A percentile compares a stretch with the other conserved stretches of the same genome.
These are phyloP conservation scores for Calyptommatus sinebrachiatus DNA, from an alignment of 2,113 vertebrate genomes.

Conservation along the genomic window DNA sequence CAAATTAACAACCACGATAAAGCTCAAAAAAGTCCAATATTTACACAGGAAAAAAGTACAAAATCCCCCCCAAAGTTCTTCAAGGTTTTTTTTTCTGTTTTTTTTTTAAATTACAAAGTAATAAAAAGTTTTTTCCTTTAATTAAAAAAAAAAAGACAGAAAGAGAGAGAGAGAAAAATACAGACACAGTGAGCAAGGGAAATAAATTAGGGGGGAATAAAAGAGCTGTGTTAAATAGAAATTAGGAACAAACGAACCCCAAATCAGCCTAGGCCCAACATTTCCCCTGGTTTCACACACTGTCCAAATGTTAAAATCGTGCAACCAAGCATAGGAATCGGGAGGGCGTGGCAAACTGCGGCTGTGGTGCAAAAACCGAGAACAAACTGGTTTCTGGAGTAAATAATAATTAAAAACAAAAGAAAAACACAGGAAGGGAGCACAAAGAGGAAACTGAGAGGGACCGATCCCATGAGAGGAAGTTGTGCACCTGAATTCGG, in stretches of 20 bases:
- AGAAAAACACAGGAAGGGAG: conserved; percentile 36
- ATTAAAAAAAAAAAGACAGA: too few relatives aligned
- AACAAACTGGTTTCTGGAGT: conserved; percentile 49
- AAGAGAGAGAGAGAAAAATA: conserved; percentile 50
- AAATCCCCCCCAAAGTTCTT: conserved; percentile 84
- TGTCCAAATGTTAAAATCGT: conserved; percentile 47
- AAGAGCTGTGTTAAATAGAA: conserved; percentile 71
- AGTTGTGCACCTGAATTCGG: conserved; percentile 48
- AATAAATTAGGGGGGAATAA: conserved; percentile 73
- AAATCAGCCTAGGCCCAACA: conserved; percentile 50
- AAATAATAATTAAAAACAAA: conserved; percentile 47
- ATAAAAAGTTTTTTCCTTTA: conserved; percentile 84
- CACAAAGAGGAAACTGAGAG: conserved; percentile 1
- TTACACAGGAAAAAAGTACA: conserved; percentile 89
- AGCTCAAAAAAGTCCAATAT: conserved; percentile 87
- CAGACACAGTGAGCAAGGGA: conserved; percentile 58
- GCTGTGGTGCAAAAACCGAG: conserved; percentile 51
- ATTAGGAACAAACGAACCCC: conserved; percentile 43
- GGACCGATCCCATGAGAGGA: conserved; percentile 37
- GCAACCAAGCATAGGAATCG: conserved; percentile 48
- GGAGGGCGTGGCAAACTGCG: conserved; percentile 49
- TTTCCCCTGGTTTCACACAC: conserved; percentile 56
- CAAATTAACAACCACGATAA: conserved; percentile 87
- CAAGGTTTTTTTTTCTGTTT: conserved; percentile 74
- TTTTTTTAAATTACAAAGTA: conserved; percentile 86